Percentiles rank a stretch among this genome's conserved stretches.
Evolutionary conservation across 2,113 vertebrate genomes (phyloP).

Genomic region (Lathamus discolor): DNA sequence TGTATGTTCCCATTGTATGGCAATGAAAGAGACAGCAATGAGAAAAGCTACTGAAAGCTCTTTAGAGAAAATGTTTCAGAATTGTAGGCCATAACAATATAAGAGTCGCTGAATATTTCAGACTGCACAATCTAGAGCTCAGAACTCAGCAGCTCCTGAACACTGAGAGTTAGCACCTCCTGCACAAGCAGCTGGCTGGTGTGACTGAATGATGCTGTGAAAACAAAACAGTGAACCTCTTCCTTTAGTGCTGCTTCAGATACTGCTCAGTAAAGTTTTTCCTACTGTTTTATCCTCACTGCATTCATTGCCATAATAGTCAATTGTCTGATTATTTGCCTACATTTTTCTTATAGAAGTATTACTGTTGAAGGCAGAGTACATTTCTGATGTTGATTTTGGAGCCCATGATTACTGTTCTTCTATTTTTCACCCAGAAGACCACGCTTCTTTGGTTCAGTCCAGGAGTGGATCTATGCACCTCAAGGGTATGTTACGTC

Average conservation of each 20-base stretch:
- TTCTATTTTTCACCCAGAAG: not conserved
- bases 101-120: not conserved
- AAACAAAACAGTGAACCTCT: not conserved
- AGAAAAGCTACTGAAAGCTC: slow-evolving; percentile 4
- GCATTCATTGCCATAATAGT: not conserved
- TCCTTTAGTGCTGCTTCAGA: not conserved
- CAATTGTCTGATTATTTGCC: not conserved
- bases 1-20: not conserved
- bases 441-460: not conserved
- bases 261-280: not conserved
- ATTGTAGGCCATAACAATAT: slow-evolving; percentile 13
- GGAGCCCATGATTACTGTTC: not conserved
- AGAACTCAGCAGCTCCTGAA: not conserved
- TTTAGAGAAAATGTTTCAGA: slow-evolving; percentile 26
- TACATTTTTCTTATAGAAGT: not conserved
- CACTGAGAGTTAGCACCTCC: not conserved
- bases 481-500: not conserved
- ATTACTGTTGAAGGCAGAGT: not conserved
- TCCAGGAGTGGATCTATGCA: not conserved
- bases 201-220: not conserved
- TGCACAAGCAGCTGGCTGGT: not conserved
- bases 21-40: slow-evolving; percentile 4
- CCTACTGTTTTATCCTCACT: not conserved
- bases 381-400: not conserved
- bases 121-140: not conserved